Evolutionary conservation across 1,140 invertebrate genomes (phyloP), one percentile per base, ranked within the genome.

Genomic region (Antheraea mylitta): DNA sequence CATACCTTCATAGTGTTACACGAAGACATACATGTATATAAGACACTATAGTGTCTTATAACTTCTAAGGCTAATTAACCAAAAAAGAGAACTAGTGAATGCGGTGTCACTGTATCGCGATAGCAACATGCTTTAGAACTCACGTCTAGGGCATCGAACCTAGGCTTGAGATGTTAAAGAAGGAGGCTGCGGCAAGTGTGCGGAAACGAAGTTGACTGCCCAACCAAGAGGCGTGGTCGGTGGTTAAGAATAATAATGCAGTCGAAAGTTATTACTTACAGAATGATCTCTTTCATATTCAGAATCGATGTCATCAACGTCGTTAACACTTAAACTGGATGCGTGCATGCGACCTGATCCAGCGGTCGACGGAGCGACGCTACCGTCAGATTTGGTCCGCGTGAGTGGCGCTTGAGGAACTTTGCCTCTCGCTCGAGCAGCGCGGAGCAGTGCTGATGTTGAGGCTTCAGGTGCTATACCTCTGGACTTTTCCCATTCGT

Each of bases 401-500:
- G 94, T 94, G 7, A 95, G 76, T 3, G 86, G 83, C 7, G 86
- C 71, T 9, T 87, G 71, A 4, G 90, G n/a, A 95, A 87, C 0
- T 94, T 95, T 81, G 94, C 53, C 77, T 30, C 81, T 78, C 3
- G 83, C 86, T 5, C 75, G 72, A 3, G 92, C 91, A 16, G 90
- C 90, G 9, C 95, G 94, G 0, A 97, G 88, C 0, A 97, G 83
- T 0, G 96, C 95, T 70, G 97, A 96, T 0, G 96, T 97, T 0
- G 96, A 97, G 0, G 95, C 94, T 86, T 97, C 96, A 0, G 96
- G 96, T 0, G 94, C 95, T 64, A 97, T 97, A 4, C 96, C 96
- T 62, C 95, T 92, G 37, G 96, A 95, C 72, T 97, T 97, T 83
- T 98, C 97, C 97, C 97, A 98, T 84, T 98, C 97, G 83, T 97